phyloP scores from a whole-genome alignment of 1,140 invertebrate species.

The Drosophila ananassae region DNA sequence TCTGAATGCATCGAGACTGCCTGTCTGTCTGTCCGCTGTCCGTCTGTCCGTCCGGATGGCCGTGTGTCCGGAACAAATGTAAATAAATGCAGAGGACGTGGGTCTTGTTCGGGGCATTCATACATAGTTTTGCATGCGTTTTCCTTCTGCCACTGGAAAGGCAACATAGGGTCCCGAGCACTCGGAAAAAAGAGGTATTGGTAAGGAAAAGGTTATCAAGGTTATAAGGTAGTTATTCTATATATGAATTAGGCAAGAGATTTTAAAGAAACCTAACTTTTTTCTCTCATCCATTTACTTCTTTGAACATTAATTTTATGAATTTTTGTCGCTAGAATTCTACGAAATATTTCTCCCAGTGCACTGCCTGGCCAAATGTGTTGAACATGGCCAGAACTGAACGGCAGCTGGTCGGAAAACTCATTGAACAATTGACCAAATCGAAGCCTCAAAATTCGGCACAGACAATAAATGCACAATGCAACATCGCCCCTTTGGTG shows the following conservation, averaged over 20 bases:
- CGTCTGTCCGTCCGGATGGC: slow-evolving; percentile 17
- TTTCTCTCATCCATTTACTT: too few species aligned
- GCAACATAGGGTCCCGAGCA: slow-evolving; percentile 3
- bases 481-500: not conserved
- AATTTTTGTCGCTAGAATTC: too few species aligned
- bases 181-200: not conserved
- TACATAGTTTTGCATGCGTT: slow-evolving; percentile 77
- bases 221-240: too few species aligned
- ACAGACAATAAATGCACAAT: slow-evolving; percentile 63
- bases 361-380: slow-evolving; percentile 31
- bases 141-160: slow-evolving; percentile 16
- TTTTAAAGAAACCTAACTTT: too few species aligned
- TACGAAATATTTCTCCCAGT: not conserved
- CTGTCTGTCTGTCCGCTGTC: slow-evolving; percentile 17
- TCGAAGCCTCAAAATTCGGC: slow-evolving; percentile 47
- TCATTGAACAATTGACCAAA: slow-evolving; percentile 78
- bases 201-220: not conserved
- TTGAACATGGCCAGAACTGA: slow-evolving; percentile 35
- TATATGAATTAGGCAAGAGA: too few species aligned
- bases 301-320: too few species aligned
- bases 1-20: slow-evolving; percentile 42
- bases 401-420: slow-evolving; percentile 66
- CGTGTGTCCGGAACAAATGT: slow-evolving; percentile 55
- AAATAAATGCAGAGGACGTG: slow-evolving; percentile 68
- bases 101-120: slow-evolving; percentile 8